These are phyloP conservation scores for Paratilapia polleni DNA, from an alignment of 2,113 vertebrate genomes.

Conservation along the genomic window DNA sequence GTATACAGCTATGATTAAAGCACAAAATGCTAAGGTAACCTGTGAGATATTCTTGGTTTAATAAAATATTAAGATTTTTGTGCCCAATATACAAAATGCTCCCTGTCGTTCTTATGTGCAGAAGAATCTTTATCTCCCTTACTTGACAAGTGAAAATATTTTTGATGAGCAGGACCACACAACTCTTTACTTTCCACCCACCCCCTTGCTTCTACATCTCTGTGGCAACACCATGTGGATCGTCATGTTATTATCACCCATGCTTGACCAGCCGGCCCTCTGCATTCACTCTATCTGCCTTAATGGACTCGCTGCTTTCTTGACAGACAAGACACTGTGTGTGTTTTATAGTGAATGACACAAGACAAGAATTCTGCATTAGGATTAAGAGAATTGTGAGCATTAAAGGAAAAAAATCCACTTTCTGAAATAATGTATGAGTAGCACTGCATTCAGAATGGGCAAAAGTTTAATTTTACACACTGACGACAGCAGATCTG, in stretches of 20 bases:
- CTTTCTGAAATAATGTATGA: background rate
- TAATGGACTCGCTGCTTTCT: conserved; percentile 62
- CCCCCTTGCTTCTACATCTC: conserved; percentile 45
- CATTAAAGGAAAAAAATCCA: background rate
- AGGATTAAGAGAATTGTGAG: background rate
- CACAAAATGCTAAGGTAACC: background rate
- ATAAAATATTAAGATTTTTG: no score
- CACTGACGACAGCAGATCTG: background rate
- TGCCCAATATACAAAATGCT: background rate
- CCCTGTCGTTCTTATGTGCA: conserved; percentile 31
- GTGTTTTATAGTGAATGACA: background rate
- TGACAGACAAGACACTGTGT: conserved; percentile 40
- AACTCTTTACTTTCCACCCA: conserved; percentile 37
- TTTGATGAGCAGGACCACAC: conserved; percentile 66
- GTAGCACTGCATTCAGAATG: background rate
- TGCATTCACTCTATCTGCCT: conserved; percentile 56
- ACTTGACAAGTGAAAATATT: conserved; percentile 53
- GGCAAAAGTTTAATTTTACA: background rate
- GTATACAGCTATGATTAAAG: background rate
- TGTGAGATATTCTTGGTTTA: no score
- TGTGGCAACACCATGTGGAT: conserved; percentile 58
- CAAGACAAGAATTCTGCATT: background rate
- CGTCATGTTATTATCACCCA: conserved; percentile 60
- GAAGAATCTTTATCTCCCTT: conserved; percentile 47
- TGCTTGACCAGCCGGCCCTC: conserved; percentile 61